A percentile compares a stretch with the other conserved stretches of the same genome.
phyloP scores from a whole-genome alignment of 1,140 invertebrate species.

The Drosophila nannoptera region DNA sequence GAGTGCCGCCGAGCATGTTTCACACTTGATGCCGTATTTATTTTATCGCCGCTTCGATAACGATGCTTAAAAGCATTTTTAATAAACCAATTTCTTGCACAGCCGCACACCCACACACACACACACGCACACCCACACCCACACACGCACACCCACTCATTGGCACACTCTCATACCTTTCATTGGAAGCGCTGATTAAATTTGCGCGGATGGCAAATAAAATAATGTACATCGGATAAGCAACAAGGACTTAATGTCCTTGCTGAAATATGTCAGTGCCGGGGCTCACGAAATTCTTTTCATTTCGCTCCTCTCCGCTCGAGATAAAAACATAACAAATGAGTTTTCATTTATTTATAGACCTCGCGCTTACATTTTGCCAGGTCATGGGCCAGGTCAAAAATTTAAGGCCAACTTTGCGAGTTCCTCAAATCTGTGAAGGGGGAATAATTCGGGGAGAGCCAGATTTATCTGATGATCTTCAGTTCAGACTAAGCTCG shows the following conservation, averaged over 20 bases:
- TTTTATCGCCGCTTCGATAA: conserved; percentile 42
- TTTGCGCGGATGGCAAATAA: conserved; percentile 4
- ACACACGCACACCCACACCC: neutral
- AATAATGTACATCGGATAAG: conserved; percentile 25
- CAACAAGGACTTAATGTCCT: conserved; percentile 15
- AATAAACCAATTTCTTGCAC: conserved; percentile 47
- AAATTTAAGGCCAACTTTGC: no score
- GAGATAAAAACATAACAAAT: conserved; percentile 14
- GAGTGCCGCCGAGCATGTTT: conserved; percentile 3
- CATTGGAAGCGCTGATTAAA: conserved; percentile 6
- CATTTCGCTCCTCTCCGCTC: neutral
- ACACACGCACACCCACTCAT: no score
- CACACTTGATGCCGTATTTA: conserved; percentile 39
- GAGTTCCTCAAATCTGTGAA: no score
- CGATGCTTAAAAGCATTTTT: conserved; percentile 41
- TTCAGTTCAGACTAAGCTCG: no score
- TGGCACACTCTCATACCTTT: no score
- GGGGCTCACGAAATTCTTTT: neutral
- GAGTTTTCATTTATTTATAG: conserved; percentile 3
- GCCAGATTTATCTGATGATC: no score
- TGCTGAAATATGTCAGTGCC: conserved; percentile 5
- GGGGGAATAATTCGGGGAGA: no score
- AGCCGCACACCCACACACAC: neutral
- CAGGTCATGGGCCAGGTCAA: neutral
- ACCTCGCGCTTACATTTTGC: neutral